Evolutionary conservation across 2,888 invertebrate species (phyloP).

Genomic region (Augiades crinisus): DNA sequence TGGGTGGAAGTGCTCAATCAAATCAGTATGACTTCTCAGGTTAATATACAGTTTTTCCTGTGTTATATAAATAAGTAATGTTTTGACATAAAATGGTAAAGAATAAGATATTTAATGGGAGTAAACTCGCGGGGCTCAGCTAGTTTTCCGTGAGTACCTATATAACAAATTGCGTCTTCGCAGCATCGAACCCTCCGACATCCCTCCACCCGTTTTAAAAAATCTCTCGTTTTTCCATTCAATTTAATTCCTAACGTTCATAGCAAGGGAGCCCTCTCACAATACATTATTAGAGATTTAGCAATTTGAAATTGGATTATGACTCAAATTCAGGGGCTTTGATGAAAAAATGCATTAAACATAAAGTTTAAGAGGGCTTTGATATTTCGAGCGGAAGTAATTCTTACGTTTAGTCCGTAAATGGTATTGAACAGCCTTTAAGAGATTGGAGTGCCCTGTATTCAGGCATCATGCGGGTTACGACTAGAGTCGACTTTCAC

Average conservation of each 20-base stretch:
- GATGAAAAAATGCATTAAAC: constrained; percentile 2
- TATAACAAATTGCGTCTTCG: neutral
- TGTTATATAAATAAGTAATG: too few species aligned
- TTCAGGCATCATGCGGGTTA: neutral
- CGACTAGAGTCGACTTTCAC: neutral
- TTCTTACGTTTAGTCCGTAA: neutral
- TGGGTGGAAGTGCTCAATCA: too few species aligned
- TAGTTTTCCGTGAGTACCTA: neutral
- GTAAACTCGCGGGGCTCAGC: neutral
- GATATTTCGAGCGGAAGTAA: neutral
- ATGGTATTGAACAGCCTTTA: neutral
- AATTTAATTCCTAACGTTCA: constrained; percentile 38
- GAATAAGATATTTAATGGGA: too few species aligned
- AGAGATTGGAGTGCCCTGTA: neutral
- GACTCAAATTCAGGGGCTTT: constrained; percentile 16
- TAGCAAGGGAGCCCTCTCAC: constrained; percentile 28
- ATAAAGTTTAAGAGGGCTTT: neutral
- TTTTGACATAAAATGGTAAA: too few species aligned
- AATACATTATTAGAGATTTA: constrained; percentile 40
- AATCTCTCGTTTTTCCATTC: constrained; percentile 36
- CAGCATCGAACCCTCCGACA: neutral
- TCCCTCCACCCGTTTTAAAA: constrained; percentile 33
- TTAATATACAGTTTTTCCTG: too few species aligned
- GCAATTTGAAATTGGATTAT: constrained; percentile 36
- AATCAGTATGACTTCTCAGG: too few species aligned